Evolutionary conservation across 2,113 vertebrate genomes (phyloP).

Genomic region (Aptenodytes forsteri): DNA sequence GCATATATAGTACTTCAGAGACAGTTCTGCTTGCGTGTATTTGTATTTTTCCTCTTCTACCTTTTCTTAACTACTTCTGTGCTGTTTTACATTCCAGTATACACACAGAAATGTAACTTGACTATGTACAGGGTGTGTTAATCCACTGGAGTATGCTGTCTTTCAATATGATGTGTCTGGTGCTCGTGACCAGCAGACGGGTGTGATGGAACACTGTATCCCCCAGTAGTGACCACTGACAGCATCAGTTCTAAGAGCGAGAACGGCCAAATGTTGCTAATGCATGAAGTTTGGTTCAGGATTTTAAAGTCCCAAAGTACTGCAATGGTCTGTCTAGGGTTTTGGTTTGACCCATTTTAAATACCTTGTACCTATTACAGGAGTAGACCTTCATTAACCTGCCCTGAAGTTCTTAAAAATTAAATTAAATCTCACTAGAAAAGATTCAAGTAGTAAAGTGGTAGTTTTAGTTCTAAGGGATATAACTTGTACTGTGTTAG

Average conservation of each 20-base stretch:
- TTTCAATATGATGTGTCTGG: not conserved
- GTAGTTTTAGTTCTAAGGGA: not conserved
- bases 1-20: not conserved
- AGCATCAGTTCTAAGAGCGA: not conserved
- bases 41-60: slow-evolving; percentile 5
- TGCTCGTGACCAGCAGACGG: not conserved
- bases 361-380: not conserved
- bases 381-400: slow-evolving; percentile 54
- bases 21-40: not conserved
- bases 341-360: slow-evolving; percentile 44
- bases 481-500: not conserved
- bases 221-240: not conserved
- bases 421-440: slow-evolving; percentile 42
- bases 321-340: not conserved
- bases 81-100: not conserved
- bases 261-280: not conserved
- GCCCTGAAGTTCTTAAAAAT: slow-evolving; percentile 25
- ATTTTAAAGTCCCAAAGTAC: not conserved
- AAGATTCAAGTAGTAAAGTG: not conserved
- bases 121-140: not conserved
- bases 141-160: not conserved
- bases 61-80: not conserved
- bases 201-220: not conserved
- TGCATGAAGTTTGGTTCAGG: not conserved
- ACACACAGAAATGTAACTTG: not conserved